Conservation (phyloP, 2,888 invertebrate species). For the Bombylius discolor region DNA sequence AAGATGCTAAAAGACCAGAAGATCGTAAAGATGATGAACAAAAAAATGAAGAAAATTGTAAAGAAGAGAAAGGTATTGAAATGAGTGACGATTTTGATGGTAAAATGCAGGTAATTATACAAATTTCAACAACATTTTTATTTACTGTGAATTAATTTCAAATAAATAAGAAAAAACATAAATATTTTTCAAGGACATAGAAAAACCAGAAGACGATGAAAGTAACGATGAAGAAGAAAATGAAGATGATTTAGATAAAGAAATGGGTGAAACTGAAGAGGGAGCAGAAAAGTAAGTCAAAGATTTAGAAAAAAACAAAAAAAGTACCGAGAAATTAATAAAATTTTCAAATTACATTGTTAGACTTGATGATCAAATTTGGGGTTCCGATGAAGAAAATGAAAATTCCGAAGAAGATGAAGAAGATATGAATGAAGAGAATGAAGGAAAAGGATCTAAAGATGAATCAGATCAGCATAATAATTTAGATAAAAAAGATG, state of each 20-base stretch:
- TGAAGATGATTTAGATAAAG: slow-evolving; percentile 77
- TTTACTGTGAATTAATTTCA: too few relatives aligned
- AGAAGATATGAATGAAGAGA: slow-evolving; percentile 45
- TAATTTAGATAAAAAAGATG: slow-evolving; percentile 37
- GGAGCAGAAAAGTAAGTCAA: slow-evolving; percentile 58
- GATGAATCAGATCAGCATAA: slow-evolving; percentile 54
- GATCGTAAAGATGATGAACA: slow-evolving; percentile 48
- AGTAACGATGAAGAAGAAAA: slow-evolving; percentile 49
- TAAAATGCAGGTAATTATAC: slow-evolving; percentile 47
- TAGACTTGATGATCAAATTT: slow-evolving; percentile 61
- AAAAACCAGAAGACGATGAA: slow-evolving; percentile 45
- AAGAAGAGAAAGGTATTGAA: slow-evolving; percentile 85
- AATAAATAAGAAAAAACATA: too few relatives aligned
- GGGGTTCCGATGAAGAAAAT: slow-evolving; percentile 74
- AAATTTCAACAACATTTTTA: too few relatives aligned
- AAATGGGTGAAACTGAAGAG: slow-evolving; percentile 90
- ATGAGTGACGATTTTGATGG: slow-evolving; percentile 95
- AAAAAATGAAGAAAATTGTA: slow-evolving; percentile 61
- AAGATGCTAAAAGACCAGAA: slow-evolving; percentile 68
- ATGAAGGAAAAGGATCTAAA: slow-evolving; percentile 54
- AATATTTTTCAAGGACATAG: slow-evolving; percentile 42
- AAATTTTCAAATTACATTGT: not conserved
- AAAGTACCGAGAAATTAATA: not conserved
- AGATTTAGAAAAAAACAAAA: not conserved
- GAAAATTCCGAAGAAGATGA: slow-evolving; percentile 43